A percentile compares a stretch with the other conserved stretches of the same genome.
These are phyloP conservation scores for Drosophila paramelanica DNA, from an alignment of 2,888 invertebrate species.

Conservation along the genomic window DNA sequence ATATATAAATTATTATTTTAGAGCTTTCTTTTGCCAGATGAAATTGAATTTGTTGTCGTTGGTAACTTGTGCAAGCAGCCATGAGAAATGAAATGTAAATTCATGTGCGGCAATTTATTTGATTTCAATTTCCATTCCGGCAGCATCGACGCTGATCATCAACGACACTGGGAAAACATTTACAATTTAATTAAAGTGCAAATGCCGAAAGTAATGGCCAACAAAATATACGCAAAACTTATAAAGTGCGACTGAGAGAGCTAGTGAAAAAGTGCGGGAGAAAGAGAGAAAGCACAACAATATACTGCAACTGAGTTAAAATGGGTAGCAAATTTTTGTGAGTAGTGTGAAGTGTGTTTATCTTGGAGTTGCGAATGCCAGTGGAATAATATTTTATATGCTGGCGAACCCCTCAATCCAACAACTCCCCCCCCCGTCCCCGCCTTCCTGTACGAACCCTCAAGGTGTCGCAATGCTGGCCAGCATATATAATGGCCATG, in stretches of 20 bases:
- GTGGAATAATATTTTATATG: constrained; percentile 46
- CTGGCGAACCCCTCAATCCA: constrained; percentile 15
- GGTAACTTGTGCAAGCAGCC: constrained; percentile 28
- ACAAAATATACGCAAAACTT: constrained; percentile 27
- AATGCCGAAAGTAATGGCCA: constrained; percentile 58
- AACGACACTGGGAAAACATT: constrained; percentile 57
- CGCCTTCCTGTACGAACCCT: neutral
- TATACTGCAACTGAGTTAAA: constrained; percentile 17
- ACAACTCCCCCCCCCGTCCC: neutral
- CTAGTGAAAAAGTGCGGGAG: neutral
- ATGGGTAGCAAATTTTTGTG: constrained; percentile 11
- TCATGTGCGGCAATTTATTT: constrained; percentile 50
- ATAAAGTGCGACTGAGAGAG: neutral
- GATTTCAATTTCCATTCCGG: constrained; percentile 39
- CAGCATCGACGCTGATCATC: constrained; percentile 19
- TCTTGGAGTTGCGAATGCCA: constrained; percentile 40
- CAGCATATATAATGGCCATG: constrained; percentile 37
- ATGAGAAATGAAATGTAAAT: constrained; percentile 50
- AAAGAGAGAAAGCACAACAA: constrained; percentile 1
- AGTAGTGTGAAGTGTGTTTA: constrained; percentile 37
- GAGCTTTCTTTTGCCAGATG: constrained; percentile 6
- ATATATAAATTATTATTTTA: too few species aligned
- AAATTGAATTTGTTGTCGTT: constrained; percentile 29
- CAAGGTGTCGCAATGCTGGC: constrained; percentile 39
- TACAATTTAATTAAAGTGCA: constrained; percentile 76